A percentile compares a stretch with the other conserved stretches of the same genome.
Evolutionary conservation across 2,888 invertebrate genomes (phyloP).

Genomic region (Galerucella calmariensis): DNA sequence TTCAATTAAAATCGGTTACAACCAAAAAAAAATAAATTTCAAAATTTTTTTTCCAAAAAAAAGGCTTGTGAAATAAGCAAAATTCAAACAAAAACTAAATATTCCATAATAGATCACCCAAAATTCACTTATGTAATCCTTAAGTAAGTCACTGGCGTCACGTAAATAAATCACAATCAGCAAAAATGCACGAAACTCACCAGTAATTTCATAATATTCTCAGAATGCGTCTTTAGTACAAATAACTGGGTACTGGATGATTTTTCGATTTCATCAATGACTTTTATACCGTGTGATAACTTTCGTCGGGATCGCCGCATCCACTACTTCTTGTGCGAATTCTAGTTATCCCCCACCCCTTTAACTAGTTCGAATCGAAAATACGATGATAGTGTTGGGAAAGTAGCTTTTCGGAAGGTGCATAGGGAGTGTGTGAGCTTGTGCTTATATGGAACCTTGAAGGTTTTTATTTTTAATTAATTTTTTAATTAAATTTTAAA

Average conservation of each 20-base stretch:
- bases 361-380: conserved; percentile 53
- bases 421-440: conserved; percentile 27
- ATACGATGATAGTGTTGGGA: conserved; percentile 51
- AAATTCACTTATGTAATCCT: conserved; percentile 12
- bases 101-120: conserved; percentile 8
- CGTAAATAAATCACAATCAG: conserved; percentile 19
- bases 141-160: not conserved
- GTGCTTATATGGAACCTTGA: conserved; percentile 9
- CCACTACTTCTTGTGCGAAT: conserved; percentile 61
- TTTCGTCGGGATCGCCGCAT: conserved; percentile 65
- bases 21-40: too few species aligned
- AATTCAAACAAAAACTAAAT: too few species aligned
- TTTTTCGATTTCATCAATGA: conserved; percentile 66
- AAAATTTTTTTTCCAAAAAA: not conserved
- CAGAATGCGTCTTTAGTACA: conserved; percentile 47
- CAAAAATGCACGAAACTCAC: conserved; percentile 63
- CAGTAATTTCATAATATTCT: conserved; percentile 67
- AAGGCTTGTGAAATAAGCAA: not conserved
- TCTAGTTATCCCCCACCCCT: conserved; percentile 56
- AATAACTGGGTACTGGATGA: conserved; percentile 69
- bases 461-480: not conserved
- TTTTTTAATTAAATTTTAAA: too few species aligned
- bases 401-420: conserved; percentile 57
- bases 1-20: too few species aligned
- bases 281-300: conserved; percentile 70